Conservation (phyloP, 2,888 invertebrate species). For the Glaucopsyche alexis region DNA sequence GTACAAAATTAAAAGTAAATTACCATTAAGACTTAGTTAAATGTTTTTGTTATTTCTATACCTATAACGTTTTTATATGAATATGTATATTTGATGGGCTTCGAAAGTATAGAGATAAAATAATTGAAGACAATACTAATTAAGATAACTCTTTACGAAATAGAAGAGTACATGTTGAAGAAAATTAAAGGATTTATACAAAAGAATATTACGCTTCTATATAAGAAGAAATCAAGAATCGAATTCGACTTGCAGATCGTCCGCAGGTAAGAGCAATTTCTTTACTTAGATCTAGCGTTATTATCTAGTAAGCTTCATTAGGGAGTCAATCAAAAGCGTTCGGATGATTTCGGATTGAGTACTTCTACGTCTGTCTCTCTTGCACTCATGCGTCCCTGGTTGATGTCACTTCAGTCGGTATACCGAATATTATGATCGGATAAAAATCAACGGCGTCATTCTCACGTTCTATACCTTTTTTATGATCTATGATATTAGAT, state of each 20-base stretch:
- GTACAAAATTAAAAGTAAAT: conserved; percentile 78
- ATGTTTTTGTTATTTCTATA: conserved; percentile 75
- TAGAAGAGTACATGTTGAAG: conserved; percentile 33
- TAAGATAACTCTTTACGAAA: conserved; percentile 40
- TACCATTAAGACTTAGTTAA: conserved; percentile 77
- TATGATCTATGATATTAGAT: neutral
- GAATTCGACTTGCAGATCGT: conserved; percentile 23
- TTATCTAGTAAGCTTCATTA: conserved; percentile 30
- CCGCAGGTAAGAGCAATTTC: conserved; percentile 10
- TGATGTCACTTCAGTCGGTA: conserved; percentile 17
- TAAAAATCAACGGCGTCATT: conserved; percentile 21
- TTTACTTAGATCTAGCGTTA: conserved; percentile 1
- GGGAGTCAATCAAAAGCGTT: conserved; percentile 31
- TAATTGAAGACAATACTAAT: conserved; percentile 58
- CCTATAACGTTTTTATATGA: conserved; percentile 74
- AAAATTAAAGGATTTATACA: conserved; percentile 28
- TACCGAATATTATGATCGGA: conserved; percentile 16
- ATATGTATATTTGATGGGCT: conserved; percentile 69
- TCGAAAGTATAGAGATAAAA: conserved; percentile 58
- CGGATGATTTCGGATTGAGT: conserved; percentile 35
- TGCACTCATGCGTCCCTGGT: conserved; percentile 48
- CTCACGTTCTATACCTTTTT: neutral
- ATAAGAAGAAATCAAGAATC: conserved; percentile 26
- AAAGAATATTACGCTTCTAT: conserved; percentile 25
- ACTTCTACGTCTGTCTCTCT: conserved; percentile 54